Percentiles rank a stretch among this genome's conserved stretches.
phyloP scores from a whole-genome alignment of 2,113 vertebrate genomes.

The Vulpes vulpes region DNA sequence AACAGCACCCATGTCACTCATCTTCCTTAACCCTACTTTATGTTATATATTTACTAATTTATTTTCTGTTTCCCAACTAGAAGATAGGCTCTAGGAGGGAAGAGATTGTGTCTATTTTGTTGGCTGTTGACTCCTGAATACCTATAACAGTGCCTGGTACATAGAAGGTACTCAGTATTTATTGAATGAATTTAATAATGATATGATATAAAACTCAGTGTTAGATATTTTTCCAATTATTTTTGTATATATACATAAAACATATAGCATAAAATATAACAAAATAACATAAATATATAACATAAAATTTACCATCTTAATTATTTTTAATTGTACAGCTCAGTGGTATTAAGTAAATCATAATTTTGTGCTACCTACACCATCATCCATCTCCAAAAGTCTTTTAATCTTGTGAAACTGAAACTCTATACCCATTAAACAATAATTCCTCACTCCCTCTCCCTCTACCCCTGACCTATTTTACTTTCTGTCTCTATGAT shows the following conservation, averaged over 20 bases:
- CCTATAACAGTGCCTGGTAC: not conserved
- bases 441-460: not conserved
- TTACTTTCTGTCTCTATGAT: not conserved
- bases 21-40: not conserved
- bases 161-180: not conserved
- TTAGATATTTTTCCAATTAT: not conserved
- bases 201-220: not conserved
- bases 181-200: slow-evolving; percentile 46
- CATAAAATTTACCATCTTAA: not conserved
- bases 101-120: not conserved
- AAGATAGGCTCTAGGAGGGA: not conserved
- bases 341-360: not conserved
- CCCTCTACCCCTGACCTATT: not conserved
- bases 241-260: not conserved
- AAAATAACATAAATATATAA: not conserved
- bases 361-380: not conserved
- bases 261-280: too few relatives aligned
- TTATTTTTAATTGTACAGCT: not conserved
- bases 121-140: not conserved
- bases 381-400: not conserved
- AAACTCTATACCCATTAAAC: not conserved
- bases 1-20: not conserved
- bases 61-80: not conserved
- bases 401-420: not conserved
- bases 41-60: not conserved